Evolutionary conservation across 2,797 vertebrate species (phyloP).

Genomic region (Pangasius macronema): DNA sequence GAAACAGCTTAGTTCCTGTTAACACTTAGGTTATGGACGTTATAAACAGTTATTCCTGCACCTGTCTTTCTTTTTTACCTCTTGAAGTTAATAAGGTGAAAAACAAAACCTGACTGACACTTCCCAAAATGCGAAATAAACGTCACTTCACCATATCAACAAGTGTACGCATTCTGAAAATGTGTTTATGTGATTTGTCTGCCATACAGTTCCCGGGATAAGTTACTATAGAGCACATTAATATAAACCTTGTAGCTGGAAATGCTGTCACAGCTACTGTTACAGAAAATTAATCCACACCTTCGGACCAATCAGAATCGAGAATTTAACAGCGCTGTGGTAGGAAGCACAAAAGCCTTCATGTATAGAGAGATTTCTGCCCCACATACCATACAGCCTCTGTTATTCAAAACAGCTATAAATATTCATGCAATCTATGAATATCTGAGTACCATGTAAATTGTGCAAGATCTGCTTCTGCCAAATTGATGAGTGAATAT

Average conservation of each 20-base stretch:
- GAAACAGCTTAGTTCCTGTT: not conserved
- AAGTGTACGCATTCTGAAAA: not conserved
- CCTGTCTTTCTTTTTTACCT: not conserved
- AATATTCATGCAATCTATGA: slow-evolving; percentile 48
- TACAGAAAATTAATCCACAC: not conserved
- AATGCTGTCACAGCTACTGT: not conserved
- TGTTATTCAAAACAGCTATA: slow-evolving; percentile 36
- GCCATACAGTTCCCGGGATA: not conserved
- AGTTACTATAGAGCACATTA: not conserved
- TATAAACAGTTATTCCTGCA: not conserved
- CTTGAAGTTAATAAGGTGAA: not conserved
- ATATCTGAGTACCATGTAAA: slow-evolving; percentile 45
- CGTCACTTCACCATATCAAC: too few relatives aligned
- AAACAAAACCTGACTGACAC: not conserved
- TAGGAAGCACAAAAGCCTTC: not conserved
- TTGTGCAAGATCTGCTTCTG: slow-evolving; percentile 26
- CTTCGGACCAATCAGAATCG: not conserved
- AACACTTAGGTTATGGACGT: not conserved
- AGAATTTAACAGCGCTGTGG: not conserved
- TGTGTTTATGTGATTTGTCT: not conserved
- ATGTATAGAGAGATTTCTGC: not conserved
- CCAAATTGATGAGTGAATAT: slow-evolving; percentile 42
- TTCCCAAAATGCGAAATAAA: not conserved
- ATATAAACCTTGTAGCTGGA: not conserved
- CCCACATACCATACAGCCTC: slow-evolving; percentile 15